Base-by-base conservation (phyloP, 1,140 invertebrate species). In the Pteromalus puparum region DNA sequence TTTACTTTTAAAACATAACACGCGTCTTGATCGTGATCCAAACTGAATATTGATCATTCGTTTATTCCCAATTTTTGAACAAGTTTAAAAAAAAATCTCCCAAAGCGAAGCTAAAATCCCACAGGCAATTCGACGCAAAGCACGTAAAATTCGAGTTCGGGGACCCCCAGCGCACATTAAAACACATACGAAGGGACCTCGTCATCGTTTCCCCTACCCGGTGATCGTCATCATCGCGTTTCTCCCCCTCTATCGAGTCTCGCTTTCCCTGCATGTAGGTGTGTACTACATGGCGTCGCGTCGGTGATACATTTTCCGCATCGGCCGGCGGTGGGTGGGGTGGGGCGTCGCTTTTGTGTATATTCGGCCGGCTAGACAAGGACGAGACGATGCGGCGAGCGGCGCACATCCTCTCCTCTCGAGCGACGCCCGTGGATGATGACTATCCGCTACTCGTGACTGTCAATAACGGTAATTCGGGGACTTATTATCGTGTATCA, bases 301-400 rank as follows among this genome's bases (percentile, higher is more conserved):
- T 80, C 24, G 67, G 38, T 80, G 30, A 80, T 80, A 80, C 67
- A 80, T 80, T 80, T 80, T 80, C 38, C 67, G 38, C 67, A 80
- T 72, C 46, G 68, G 68, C 38, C 67, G 38, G 21, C 24, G 65
- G 42, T 24, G 13, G 53, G 6, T 42, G 34, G 68, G 78, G 79
- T 34, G 80, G 80, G 46, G 67, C 78, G 46, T 74, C 7, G 68
- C 42, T 73, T 30, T 81, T 74, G 28, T 73, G 28, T 42, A 34
- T 2, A 30, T 81, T 72, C 46, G 5, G 38, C 38, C 67, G 34
- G 67, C 24, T 72, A 81, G 70, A 81, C 68, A 81, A 81, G 42
- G 68, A 81, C 24, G 61, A 24, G 21, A 61, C 53, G 18, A 61
- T 12, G 30, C 18, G 21, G 21, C 18, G 42, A 18, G 34, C 30